Conservation (phyloP, 1,140 invertebrate species). For the Babylonia areolata region DNA sequence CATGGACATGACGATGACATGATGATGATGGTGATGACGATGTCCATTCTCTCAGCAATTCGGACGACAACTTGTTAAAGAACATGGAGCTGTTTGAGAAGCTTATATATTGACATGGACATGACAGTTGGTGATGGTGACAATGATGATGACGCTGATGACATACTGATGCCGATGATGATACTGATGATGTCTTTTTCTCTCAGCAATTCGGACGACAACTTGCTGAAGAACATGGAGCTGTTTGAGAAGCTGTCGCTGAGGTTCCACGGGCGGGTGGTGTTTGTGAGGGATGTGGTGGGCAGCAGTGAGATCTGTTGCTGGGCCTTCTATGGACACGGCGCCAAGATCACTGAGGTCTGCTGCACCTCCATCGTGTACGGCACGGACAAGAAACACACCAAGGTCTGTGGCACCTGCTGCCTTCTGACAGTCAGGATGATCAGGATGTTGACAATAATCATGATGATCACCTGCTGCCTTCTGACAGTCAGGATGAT, state of each 20-base stretch:
- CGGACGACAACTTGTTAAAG: too few species aligned
- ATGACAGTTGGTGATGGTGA: too few species aligned
- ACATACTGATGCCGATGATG: too few species aligned
- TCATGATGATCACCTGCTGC: too few species aligned
- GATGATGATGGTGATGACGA: background rate
- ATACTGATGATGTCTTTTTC: background rate
- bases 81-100: too few species aligned
- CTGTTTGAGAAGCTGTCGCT: slow-evolving; percentile 98
- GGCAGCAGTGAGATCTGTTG: slow-evolving; percentile 99
- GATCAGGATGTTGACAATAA: too few species aligned
- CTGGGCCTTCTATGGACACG: slow-evolving; percentile 99
- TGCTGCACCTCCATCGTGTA: slow-evolving; percentile 99
- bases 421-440: too few species aligned
- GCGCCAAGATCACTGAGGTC: slow-evolving; percentile 96
- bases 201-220: slow-evolving; percentile 95
- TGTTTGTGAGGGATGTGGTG: slow-evolving; percentile 99
- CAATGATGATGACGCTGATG: too few species aligned
- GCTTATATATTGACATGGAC: too few species aligned
- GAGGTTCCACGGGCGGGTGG: slow-evolving; percentile 94
- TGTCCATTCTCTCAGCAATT: slow-evolving; percentile 78
- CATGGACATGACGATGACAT: too few species aligned
- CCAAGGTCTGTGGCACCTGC: slow-evolving; percentile 83
- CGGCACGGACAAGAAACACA: slow-evolving; percentile 99
- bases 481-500: too few species aligned
- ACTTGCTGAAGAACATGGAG: slow-evolving; percentile 98